phyloP scores from a whole-genome alignment of 1,140 invertebrate genomes.

The Trypoxylus dichotomus region DNA sequence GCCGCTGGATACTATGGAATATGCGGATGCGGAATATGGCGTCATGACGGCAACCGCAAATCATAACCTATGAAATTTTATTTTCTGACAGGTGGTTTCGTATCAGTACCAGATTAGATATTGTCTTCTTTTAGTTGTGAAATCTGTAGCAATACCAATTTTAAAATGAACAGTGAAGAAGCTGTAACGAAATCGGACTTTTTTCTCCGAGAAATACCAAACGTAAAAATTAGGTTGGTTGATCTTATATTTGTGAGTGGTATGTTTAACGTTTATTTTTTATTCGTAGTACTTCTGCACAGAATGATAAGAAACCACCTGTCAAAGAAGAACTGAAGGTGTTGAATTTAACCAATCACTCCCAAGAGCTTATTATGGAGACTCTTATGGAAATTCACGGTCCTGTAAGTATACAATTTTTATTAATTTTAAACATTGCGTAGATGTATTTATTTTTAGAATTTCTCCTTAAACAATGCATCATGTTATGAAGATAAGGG shows the following conservation, averaged over 20 bases:
- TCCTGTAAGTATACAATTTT: slow-evolving; percentile 49
- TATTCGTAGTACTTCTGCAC: slow-evolving; percentile 37
- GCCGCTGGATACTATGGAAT: no score
- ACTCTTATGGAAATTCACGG: slow-evolving; percentile 72
- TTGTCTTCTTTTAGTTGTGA: not conserved
- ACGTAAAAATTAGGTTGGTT: slow-evolving; percentile 48
- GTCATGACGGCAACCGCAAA: no score
- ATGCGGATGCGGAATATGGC: no score
- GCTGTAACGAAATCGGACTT: slow-evolving; percentile 47
- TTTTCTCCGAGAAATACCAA: slow-evolving; percentile 46
- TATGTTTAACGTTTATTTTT: slow-evolving; percentile 26
- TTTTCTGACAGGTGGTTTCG: slow-evolving; percentile 15
- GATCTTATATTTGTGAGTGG: slow-evolving; percentile 30
- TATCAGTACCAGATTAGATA: not conserved
- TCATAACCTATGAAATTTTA: not conserved
- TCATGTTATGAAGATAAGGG: slow-evolving; percentile 64
- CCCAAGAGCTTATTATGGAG: slow-evolving; percentile 69
- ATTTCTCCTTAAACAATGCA: slow-evolving; percentile 55
- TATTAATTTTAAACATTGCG: slow-evolving; percentile 11
- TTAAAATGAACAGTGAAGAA: slow-evolving; percentile 45
- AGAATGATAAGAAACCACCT: slow-evolving; percentile 49
- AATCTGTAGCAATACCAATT: not conserved
- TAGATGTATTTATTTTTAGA: slow-evolving; percentile 49
- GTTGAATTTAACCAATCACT: slow-evolving; percentile 63
- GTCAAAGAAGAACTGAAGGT: slow-evolving; percentile 74